Base-by-base conservation (phyloP, 2,113 vertebrate genomes). In the Buteo buteo region DNA sequence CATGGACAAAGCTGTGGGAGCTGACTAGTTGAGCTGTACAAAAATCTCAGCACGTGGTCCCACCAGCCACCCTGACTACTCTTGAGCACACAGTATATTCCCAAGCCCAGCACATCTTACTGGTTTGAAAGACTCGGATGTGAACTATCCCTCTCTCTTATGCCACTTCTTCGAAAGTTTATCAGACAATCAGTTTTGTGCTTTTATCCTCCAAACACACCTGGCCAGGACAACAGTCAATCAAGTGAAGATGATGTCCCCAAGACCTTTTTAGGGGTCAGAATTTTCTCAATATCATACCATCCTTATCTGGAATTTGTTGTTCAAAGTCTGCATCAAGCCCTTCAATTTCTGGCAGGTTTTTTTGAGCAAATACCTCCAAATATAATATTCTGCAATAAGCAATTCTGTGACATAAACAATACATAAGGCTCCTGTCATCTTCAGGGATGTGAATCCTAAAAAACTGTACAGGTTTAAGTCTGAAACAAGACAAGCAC, bases 11-110 rank as follows among this genome's bases (percentile, higher is more conserved):
- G 45, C 59, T 9, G 55, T 31, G 29, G 49, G 40, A 84, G 19
- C 1, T 25, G 24, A n/a, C 0, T 1, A 42, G 18, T 0, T 31
- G 58, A 86, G 77, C 40, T 55, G 36, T 45, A 57, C 22, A 14
- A 7, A 58, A 72, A 22, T 32, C 24, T 32, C 72, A 44, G 73
- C 16, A 21, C 25, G 26, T 2, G 6, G 62, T 44, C 42, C 49
- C 81, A 86, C 5, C 8, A 66, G 31, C 49, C 57, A 59, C 38
- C 34, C 80, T n/a, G 65, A 44, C 40, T 16, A n/a, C 6, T 42
- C 54, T 3, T 10, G 26, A 34, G 50, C 62, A 76, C 55, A 20
- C n/a, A 8, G 52, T 1, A 1, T 9, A 21, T 25, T 82, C 61
- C 57, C 50, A 64, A 5, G 24, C n/a, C 61, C 57, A 59, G 71